Percentiles rank a stretch among this genome's conserved stretches.
phyloP scores from a whole-genome alignment of 2,888 invertebrate genomes.

The Volucella inanis region DNA sequence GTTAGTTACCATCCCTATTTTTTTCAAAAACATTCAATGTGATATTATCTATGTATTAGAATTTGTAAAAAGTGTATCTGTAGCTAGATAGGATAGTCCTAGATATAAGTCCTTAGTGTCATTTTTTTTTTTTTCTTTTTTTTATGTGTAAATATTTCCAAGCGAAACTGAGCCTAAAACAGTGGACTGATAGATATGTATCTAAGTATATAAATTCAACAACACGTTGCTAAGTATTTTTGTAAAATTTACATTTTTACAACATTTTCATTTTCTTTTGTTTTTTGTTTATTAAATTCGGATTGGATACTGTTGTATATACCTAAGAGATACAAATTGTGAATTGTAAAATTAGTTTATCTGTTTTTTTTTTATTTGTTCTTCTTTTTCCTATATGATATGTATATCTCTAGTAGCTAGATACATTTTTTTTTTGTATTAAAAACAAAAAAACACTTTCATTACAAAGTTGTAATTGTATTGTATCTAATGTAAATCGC shows the following conservation, averaged over 20 bases:
- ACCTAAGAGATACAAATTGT: background rate
- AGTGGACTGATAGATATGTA: constrained; percentile 72
- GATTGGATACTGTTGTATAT: background rate
- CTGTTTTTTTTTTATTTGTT: background rate
- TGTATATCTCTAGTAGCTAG: constrained; percentile 46
- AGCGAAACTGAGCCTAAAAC: constrained; percentile 63
- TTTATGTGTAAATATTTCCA: constrained; percentile 67
- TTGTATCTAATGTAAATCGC: constrained; percentile 55
- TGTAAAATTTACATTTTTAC: constrained; percentile 39
- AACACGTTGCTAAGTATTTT: constrained; percentile 76
- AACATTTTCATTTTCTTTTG: background rate
- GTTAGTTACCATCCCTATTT: constrained; percentile 31
- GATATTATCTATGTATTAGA: constrained; percentile 77
- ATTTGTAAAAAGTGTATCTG: constrained; percentile 66
- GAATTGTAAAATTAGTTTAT: background rate
- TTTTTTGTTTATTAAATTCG: background rate
- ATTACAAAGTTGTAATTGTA: constrained; percentile 42
- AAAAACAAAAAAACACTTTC: constrained; percentile 48
- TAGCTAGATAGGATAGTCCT: constrained; percentile 62
- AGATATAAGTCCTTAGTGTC: constrained; percentile 62
- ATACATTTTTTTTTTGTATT: constrained; percentile 14
- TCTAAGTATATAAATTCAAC: constrained; percentile 73
- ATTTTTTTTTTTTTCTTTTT: constrained; percentile 7
- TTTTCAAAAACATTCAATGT: constrained; percentile 78
- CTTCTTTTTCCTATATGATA: no score